Percentiles rank a stretch among this genome's conserved stretches.
These are phyloP conservation scores for Micromys minutus DNA, from an alignment of 2,113 vertebrate species.

Conservation along the genomic window DNA sequence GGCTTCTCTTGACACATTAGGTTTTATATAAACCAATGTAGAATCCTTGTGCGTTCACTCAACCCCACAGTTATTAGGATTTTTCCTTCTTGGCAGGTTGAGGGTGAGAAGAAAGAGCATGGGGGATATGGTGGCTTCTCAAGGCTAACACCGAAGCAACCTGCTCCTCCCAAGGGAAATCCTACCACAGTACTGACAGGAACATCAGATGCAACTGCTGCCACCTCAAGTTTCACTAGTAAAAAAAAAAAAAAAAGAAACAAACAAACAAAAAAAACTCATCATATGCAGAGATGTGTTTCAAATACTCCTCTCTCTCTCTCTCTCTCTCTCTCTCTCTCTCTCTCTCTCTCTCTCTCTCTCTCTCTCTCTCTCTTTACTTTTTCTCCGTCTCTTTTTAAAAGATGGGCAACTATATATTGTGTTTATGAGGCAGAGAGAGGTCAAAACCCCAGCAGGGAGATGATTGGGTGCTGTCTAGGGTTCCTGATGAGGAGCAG, in stretches of 20 bases:
- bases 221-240: no score
- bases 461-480: neutral
- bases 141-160: neutral
- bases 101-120: neutral
- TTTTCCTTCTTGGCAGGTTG: neutral
- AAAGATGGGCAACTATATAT: conserved; percentile 40
- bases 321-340: no score
- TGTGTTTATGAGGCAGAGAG: conserved; percentile 49
- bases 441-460: conserved; percentile 22
- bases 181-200: neutral
- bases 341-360: no score
- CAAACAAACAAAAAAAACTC: neutral
- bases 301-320: neutral
- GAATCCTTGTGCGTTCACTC: neutral
- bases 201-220: neutral
- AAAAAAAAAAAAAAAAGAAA: no score
- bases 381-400: neutral
- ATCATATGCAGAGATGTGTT: no score
- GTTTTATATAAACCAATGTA: neutral
- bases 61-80: no score
- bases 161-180: no score
- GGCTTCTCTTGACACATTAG: neutral
- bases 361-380: neutral
- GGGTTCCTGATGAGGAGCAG: neutral
- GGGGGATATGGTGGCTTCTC: neutral